These are phyloP conservation scores for Scolopax mira DNA, from an alignment of 2,113 vertebrate species.

Conservation along the genomic window DNA sequence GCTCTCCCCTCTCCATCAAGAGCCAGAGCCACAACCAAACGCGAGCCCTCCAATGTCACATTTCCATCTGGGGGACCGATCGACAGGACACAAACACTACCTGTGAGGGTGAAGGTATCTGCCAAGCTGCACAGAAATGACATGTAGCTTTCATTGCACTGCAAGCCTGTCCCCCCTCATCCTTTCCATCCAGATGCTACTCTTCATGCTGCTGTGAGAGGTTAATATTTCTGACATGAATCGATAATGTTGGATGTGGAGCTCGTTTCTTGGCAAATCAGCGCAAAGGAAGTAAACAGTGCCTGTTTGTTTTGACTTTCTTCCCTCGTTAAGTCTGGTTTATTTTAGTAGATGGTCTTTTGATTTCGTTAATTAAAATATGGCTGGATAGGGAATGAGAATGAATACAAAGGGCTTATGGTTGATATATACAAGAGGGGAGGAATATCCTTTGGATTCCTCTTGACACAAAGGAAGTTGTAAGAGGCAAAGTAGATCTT, in stretches of 20 bases:
- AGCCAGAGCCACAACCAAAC: accelerated
- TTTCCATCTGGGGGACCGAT: not conserved
- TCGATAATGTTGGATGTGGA: not conserved
- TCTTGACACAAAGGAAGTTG: not conserved
- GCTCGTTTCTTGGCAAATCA: slow-evolving; percentile 32
- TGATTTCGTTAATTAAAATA: slow-evolving; percentile 56
- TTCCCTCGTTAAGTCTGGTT: slow-evolving; percentile 42
- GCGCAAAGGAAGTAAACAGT: slow-evolving; percentile 5
- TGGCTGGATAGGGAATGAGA: not conserved
- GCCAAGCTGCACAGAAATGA: not conserved
- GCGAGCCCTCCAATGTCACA: not conserved
- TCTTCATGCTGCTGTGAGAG: not conserved
- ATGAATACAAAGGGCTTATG: not conserved
- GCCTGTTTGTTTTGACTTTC: slow-evolving; percentile 59
- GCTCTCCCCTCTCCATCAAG: not conserved
- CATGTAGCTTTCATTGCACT: not conserved
- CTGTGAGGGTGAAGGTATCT: not conserved
- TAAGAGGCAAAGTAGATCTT: not conserved
- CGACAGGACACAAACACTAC: not conserved
- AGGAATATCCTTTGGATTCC: slow-evolving; percentile 1
- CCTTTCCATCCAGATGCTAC: not conserved
- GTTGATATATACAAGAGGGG: not conserved
- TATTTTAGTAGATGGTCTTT: slow-evolving; percentile 59
- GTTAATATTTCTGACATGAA: not conserved
- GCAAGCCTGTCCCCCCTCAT: not conserved